These are phyloP conservation scores for Agrilus mali DNA, from an alignment of 2,888 invertebrate genomes.

Conservation along the genomic window DNA sequence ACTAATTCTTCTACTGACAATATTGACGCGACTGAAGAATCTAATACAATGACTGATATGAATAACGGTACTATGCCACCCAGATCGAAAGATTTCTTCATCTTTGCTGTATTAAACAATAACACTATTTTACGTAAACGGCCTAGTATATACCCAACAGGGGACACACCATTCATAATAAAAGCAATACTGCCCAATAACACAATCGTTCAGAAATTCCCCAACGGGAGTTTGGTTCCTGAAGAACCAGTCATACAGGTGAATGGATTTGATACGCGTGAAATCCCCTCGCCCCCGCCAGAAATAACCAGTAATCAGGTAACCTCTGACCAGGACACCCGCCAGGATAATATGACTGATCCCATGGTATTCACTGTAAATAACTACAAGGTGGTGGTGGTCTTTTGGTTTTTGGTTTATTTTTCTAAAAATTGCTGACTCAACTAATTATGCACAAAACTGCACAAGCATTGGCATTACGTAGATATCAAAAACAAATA, in stretches of 20 bases:
- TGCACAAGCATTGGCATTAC: no score
- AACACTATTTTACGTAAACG: constrained; percentile 67
- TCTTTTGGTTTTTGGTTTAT: constrained; percentile 11
- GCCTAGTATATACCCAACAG: constrained; percentile 52
- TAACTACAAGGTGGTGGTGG: constrained; percentile 21
- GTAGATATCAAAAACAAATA: no score
- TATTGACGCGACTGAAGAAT: no score
- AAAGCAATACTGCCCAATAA: constrained; percentile 68
- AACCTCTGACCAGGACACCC: constrained; percentile 31
- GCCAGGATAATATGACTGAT: constrained; percentile 38
- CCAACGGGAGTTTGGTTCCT: constrained; percentile 67
- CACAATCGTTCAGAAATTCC: constrained; percentile 65
- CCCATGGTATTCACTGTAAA: constrained; percentile 36
- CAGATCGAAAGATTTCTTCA: constrained; percentile 55
- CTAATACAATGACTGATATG: no score
- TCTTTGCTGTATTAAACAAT: constrained; percentile 66
- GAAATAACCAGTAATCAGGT: constrained; percentile 53
- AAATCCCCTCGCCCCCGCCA: constrained; percentile 41
- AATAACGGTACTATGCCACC: constrained; percentile 5
- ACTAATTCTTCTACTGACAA: no score
- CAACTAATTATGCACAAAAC: no score
- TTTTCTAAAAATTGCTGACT: constrained; percentile 2
- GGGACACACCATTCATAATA: constrained; percentile 59
- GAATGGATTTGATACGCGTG: constrained; percentile 46
- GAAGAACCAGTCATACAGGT: constrained; percentile 39